Base-by-base conservation (phyloP, 2,888 invertebrate genomes). In the Girardia tigrina region DNA sequence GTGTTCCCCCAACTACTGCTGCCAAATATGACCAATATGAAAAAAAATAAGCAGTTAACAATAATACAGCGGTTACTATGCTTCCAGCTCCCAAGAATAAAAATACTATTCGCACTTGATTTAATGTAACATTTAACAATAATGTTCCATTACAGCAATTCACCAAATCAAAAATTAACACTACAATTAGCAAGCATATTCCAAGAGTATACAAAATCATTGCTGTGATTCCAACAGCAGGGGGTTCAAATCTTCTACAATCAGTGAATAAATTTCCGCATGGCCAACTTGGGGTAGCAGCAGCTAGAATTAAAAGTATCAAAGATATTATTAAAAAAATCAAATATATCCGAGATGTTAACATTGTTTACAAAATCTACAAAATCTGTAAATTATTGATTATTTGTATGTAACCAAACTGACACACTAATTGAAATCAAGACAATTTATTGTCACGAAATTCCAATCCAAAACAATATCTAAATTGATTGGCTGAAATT, bases 121-220 rank as follows among this genome's bases (percentile, higher is more conserved):
- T 36, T 36, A 36, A 12, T 12, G 12, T 36, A 12, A 16, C 8
- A 36, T 36, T 36, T 16, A 36, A 36, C 36, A 36, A 16, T 36
- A 36, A 36, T 36, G 36, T 36, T 12, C 36, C 36, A 36, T 27
- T 26, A 28, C 72, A 72, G n/a, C 72, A 72, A 27, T 28, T 23
- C 6, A 72, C 28, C 16, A 72, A 72, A 29, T 72, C 72, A 16
- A 72, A 28, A 6, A 72, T n/a, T 8, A 72, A 29, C 6, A 72
- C 72, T 8, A 72, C 28, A 26, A 29, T 28, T 27, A 72, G 12
- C n/a, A 23, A 72, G 72, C 26, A 26, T 16, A 72, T 26, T 4
- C 72, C 72, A 29, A 72, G 23, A 29, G 72, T 72, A n/a, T 27
- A 72, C n/a, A 72, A 29, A 72, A 72, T 28, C n/a, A 72, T n/a